Base-by-base conservation (phyloP, 2,888 invertebrate species). In the Hedya salicella region DNA sequence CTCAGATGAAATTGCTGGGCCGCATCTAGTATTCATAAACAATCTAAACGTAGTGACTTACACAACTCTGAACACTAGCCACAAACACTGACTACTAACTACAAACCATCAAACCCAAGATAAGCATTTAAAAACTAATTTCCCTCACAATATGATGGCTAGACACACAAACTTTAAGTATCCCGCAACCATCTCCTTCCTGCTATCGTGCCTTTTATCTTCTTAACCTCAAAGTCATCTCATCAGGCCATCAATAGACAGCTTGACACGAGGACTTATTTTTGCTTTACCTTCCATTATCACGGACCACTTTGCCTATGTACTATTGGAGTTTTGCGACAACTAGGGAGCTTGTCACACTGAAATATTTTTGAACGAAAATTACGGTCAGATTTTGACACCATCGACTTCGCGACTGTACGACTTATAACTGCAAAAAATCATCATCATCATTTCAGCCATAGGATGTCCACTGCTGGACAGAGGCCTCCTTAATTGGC, bases 251-350 rank as follows among this genome's bases (percentile, higher is more conserved):
- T 66, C 66, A 66, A 66, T 66, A 66, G 52, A 65, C 59, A 65
- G 39, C 60, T 66, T 32, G 32, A 60, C 60, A 61, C 21, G n/a
- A 61, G 66, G 13, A 54, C 54, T 48, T 48, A 66, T 66, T 66
- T 66, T 61, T 65, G 46, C 52, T 57, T 30, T 59, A 54, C 48
- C 32, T 66, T 46, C 62, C 54, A 54, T 63, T 49, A 50, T 59
- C 42, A 54, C 46, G 54, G 57, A 52, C 71, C 71, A 74, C 76
- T 76, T 71, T 67, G 68, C 68, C 70, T 69, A 67, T 67, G 60
- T 70, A 71, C 73, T 74, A 67, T 70, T 75, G 72, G 71, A 73
- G 73, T 56, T 71, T 63, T 66, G 69, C 63, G 70, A 60, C 54
- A 60, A 54, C 70, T 69, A 69, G 72, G 64, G 65, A 49, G 62